A percentile compares a stretch with the other conserved stretches of the same genome.
phyloP scores from a whole-genome alignment of 2,797 vertebrate genomes.

The Antrozous pallidus region DNA sequence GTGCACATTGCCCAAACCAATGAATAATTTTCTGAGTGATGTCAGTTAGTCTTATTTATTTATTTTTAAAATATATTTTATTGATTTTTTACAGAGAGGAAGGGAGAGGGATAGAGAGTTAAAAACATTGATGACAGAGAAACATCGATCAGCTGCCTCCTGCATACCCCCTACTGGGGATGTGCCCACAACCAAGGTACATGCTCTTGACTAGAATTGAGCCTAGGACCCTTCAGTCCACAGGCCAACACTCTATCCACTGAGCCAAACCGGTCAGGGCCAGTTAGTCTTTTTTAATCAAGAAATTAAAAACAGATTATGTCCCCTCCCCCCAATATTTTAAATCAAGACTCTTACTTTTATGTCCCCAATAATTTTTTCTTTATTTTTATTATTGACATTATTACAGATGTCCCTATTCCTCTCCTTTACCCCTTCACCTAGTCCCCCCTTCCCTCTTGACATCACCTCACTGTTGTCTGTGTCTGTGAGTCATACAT shows the following conservation, averaged over 20 bases:
- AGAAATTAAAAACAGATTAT: background rate
- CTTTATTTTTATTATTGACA: background rate
- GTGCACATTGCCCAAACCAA: background rate
- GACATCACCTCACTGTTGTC: background rate
- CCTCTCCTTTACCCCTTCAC: background rate
- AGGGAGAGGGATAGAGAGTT: no score
- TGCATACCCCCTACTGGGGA: no score
- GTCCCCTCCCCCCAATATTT: background rate
- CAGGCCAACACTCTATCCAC: no score
- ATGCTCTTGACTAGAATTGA: no score
- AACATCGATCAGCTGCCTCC: no score
- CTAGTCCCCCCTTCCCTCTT: background rate
- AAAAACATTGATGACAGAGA: no score
- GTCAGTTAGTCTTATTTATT: background rate
- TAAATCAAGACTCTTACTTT: background rate
- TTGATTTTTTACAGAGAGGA: no score
- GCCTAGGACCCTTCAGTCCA: no score
- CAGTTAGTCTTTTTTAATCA: background rate
- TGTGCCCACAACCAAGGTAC: no score
- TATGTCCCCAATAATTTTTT: constrained; percentile 38
- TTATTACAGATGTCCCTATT: background rate
- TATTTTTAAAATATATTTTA: no score
- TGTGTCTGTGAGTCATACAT: background rate
- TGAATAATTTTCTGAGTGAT: background rate
- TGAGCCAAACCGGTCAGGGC: no score